Base-by-base conservation (phyloP, 2,113 vertebrate genomes). In the Notothenia coriiceps region DNA sequence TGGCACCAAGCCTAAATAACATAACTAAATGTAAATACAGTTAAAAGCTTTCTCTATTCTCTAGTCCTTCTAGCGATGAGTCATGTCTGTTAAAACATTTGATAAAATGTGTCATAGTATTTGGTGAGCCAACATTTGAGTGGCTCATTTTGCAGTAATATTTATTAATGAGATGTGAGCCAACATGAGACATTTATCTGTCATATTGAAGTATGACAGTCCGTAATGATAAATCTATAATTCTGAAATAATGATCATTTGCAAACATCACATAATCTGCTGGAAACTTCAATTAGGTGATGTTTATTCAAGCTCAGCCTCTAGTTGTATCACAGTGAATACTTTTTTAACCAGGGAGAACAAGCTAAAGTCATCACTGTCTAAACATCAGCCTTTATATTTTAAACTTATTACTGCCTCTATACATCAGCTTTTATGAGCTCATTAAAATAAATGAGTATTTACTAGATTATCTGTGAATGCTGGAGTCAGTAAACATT, bases 271-370 rank as follows among this genome's bases (percentile, higher is more conserved):
- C 18, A 70, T 40, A 5, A 33, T 13, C 54, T 54, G 14, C 70
- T 51, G 18, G 29, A 62, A 43, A 73, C 5, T 6, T 52, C 47
- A 73, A 73, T 43, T 40, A 52, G 15, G 29, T 43, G 79, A 63
- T 55, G 18, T 51, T 51, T 54, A 15, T 14, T 55, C 18, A 13
- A 55, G 50, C 40, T 29, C 70, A 74, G 10, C 6, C 33, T 33
- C 18, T 11, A 17, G 10, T 6, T 54, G 6, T 62, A 29, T 46
- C 40, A 22, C 43, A 46, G 40, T 43, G 18, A 0, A 12, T 55
- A 12, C 4, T 22, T 54, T 54, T 13, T 40, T 7, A 51, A 67
- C 9, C 9, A 51, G 29, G 2, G 1, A 67, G 10, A 67, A 67
- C 46, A 50, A 50, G 47, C 64, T 4, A 51, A 51, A 52, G 14